Base-by-base conservation (phyloP, 2,113 vertebrate genomes). In the Asarcornis scutulata region DNA sequence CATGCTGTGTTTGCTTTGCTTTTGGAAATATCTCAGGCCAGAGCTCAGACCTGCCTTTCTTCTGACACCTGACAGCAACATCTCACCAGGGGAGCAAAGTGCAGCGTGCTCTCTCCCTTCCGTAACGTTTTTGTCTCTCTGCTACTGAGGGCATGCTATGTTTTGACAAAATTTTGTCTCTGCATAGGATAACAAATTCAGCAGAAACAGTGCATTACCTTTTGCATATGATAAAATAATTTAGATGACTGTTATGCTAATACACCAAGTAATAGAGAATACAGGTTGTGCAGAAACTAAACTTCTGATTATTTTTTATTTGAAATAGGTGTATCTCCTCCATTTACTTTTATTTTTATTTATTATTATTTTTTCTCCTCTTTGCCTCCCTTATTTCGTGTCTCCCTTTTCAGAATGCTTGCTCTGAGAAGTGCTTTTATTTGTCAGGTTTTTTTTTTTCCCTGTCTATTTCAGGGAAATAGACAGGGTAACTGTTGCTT, bases 121-220 rank as follows among this genome's bases (percentile, higher is more conserved):
- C 80, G 56, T 56, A 78, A 36, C 27, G 3, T 2, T 10, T 58
- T 90, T 86, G 46, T 1, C 59, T 34, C 11, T 83, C 44, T 83
- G 9, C 7, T 67, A 14, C 9, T 11, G 5, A 32, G 1, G 3
- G 6, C 36, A 17, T 34, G 4, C 7, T 1, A 3, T 53, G 8
- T 13, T 81, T 81, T 38, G 22, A 48, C 9, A 74, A 83, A 80
- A 53, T 63, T 66, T 89, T 80, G 3, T 7, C 36, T 79, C 32
- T 48, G 56, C 36, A 2, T 27, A 64, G 11, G 17, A 18, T 34
- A 64, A 66, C 1, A 78, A 72, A 69, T 4, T 29, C 13, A 34
- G 22, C 16, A 72, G 63, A 69, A 63, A 0, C 5, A 0, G 13
- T n/a, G 7, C 38, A 40, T 11, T 36, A 1, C 42, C 2, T 83